Evolutionary conservation across 2,888 invertebrate species (phyloP).

Genomic region (Oegoconia quadripuncta): DNA sequence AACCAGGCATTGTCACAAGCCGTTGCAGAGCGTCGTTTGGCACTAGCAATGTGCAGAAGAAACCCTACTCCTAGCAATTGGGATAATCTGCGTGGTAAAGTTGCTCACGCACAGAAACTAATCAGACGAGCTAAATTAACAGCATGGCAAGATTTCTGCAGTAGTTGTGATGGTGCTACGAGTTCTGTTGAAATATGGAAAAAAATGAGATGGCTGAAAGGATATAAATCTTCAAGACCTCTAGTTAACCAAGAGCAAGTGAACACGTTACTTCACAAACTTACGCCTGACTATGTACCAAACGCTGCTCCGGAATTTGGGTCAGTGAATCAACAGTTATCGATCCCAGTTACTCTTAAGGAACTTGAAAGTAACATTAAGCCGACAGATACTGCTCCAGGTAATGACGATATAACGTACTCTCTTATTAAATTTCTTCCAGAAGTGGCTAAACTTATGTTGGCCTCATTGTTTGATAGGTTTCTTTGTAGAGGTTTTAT

Average conservation of each 20-base stretch:
- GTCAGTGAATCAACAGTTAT: neutral
- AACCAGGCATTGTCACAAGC: neutral
- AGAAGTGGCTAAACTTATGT: neutral
- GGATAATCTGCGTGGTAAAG: neutral
- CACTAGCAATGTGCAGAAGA: neutral
- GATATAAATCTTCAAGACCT: neutral
- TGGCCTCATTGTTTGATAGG: neutral
- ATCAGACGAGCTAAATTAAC: neutral
- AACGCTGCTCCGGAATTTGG: neutral
- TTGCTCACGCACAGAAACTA: neutral
- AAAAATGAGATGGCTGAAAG: slow-evolving; percentile 9
- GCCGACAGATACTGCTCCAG: slow-evolving; percentile 4
- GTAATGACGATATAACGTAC: slow-evolving; percentile 1
- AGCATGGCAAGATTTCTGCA: slow-evolving; percentile 1
- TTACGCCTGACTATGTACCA: slow-evolving; percentile 8
- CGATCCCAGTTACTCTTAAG: neutral
- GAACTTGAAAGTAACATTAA: neutral
- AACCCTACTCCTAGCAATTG: slow-evolving; percentile 5
- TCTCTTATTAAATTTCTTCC: slow-evolving; percentile 4
- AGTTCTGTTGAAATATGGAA: slow-evolving; percentile 7
- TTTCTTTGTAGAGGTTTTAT: neutral
- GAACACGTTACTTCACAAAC: neutral
- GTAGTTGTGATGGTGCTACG: neutral
- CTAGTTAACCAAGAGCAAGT: no score
- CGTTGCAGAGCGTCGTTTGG: slow-evolving; percentile 5